A percentile compares a stretch with the other conserved stretches of the same genome.
Conservation (phyloP, 2,888 invertebrate species). For the Microplitis deprimator region DNA sequence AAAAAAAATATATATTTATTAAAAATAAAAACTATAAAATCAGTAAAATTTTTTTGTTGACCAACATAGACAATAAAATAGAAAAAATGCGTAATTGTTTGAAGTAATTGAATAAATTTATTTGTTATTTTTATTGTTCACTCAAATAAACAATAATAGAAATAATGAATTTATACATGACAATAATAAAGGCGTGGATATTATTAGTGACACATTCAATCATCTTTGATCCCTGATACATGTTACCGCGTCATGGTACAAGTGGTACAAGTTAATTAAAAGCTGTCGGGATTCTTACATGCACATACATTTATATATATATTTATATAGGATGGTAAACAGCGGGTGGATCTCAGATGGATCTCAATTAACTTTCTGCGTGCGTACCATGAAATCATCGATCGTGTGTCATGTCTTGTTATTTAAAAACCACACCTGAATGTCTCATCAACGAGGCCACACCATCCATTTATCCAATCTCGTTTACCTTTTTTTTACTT, state of each 20-base stretch:
- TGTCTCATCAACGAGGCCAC: conserved; percentile 10
- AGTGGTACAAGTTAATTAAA: conserved; percentile 5
- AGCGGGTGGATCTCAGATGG: background rate
- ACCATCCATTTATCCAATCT: background rate
- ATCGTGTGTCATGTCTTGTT: conserved; percentile 7
- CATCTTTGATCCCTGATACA: conserved; percentile 7
- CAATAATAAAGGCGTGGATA: background rate
- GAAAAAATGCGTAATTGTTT: too few relatives aligned
- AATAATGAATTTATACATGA: background rate
- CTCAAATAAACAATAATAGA: background rate
- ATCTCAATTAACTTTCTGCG: conserved; percentile 3
- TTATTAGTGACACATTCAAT: background rate
- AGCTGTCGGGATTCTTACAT: background rate
- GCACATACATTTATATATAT: background rate
- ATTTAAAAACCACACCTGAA: conserved; percentile 9
- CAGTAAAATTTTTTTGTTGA: too few relatives aligned
- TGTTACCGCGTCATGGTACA: background rate
- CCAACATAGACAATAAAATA: too few relatives aligned
- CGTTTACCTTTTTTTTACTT: background rate
- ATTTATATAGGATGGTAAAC: background rate
- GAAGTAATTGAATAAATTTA: too few relatives aligned
- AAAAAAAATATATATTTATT: too few relatives aligned
- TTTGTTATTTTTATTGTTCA: background rate
- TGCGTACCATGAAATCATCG: conserved; percentile 6
- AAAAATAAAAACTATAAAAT: too few relatives aligned